These are phyloP conservation scores for Rhyacophila evoluta DNA, from an alignment of 2,888 invertebrate genomes.

Conservation along the genomic window DNA sequence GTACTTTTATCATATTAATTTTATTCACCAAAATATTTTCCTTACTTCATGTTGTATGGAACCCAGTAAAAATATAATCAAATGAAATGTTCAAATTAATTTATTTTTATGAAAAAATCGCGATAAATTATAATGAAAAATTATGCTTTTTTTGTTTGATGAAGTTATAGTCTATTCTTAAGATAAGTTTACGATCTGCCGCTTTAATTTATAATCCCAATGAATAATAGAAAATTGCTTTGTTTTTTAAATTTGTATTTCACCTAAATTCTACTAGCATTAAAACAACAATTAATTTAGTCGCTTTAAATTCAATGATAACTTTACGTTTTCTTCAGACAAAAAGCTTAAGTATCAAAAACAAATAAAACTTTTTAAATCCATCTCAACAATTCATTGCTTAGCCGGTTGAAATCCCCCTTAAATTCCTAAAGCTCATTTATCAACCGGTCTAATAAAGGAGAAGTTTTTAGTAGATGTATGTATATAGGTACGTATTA, in stretches of 20 bases:
- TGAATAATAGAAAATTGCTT: too few species aligned
- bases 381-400: slow-evolving; percentile 22
- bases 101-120: too few species aligned
- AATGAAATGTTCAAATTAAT: too few species aligned
- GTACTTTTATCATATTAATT: too few species aligned
- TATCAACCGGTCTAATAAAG: slow-evolving; percentile 21
- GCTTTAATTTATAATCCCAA: too few species aligned
- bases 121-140: too few species aligned
- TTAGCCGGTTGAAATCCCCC: not conserved
- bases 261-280: not conserved
- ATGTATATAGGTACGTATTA: not conserved
- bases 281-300: not conserved
- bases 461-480: not conserved
- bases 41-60: too few species aligned
- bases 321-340: not conserved
- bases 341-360: not conserved
- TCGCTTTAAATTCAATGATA: not conserved
- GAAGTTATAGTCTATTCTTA: too few species aligned
- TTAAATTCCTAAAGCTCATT: slow-evolving; percentile 22
- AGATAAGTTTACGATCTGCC: too few species aligned
- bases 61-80: too few species aligned
- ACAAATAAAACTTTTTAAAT: slow-evolving; percentile 19
- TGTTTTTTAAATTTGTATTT: not conserved
- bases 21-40: too few species aligned
- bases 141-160: too few species aligned